These are phyloP conservation scores for Tychaedon coryphoeus DNA, from an alignment of 2,113 vertebrate species.

Conservation along the genomic window DNA sequence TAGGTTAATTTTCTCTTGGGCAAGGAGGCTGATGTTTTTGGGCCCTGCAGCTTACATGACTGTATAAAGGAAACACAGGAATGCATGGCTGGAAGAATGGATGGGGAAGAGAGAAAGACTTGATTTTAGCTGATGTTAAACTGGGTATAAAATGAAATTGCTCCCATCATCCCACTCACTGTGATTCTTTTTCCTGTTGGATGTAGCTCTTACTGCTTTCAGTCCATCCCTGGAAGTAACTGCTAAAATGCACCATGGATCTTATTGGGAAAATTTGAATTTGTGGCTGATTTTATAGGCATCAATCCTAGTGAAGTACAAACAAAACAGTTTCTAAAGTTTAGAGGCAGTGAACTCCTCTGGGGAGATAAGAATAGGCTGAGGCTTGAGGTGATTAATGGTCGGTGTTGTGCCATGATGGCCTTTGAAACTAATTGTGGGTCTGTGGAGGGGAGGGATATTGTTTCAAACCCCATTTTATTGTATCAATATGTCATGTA, in stretches of 20 bases:
- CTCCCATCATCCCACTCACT: background rate
- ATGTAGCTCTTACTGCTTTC: background rate
- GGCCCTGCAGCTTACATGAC: background rate
- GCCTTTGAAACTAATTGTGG: background rate
- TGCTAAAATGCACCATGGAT: background rate
- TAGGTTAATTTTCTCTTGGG: background rate
- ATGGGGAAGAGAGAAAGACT: background rate
- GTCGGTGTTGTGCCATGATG: background rate
- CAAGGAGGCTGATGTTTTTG: background rate
- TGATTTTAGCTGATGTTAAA: background rate
- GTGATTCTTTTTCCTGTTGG: background rate
- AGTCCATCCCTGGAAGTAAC: background rate
- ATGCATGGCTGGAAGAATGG: background rate
- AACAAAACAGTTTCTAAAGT: background rate
- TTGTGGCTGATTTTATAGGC: background rate
- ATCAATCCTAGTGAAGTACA: background rate
- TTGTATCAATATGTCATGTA: background rate
- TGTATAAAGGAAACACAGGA: accelerated
- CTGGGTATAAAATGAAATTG: background rate
- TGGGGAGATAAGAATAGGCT: background rate
- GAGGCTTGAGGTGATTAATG: background rate
- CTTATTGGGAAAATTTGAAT: background rate
- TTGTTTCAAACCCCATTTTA: background rate
- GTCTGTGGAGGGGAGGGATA: background rate
- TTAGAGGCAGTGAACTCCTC: background rate